These are phyloP conservation scores for Leucozona laternaria DNA, from an alignment of 2,888 invertebrate species.

Conservation along the genomic window DNA sequence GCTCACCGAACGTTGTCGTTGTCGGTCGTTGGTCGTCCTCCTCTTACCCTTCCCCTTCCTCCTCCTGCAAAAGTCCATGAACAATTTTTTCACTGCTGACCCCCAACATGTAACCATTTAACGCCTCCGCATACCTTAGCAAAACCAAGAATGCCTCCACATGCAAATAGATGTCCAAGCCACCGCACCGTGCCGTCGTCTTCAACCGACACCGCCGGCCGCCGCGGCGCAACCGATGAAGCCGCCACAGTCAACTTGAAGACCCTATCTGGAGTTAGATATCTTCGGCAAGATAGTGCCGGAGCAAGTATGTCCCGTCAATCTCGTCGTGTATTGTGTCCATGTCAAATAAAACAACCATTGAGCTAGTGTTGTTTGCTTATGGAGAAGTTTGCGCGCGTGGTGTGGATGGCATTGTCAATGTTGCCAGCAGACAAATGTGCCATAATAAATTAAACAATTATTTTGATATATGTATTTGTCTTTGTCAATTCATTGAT, in stretches of 20 bases:
- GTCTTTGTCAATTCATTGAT: neutral
- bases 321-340: slow-evolving; percentile 74
- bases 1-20: slow-evolving; percentile 28
- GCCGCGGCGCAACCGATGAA: neutral
- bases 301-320: slow-evolving; percentile 75
- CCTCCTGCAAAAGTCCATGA: slow-evolving; percentile 25
- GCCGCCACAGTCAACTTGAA: slow-evolving; percentile 18
- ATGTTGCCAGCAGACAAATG: slow-evolving; percentile 21
- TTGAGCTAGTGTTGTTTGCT: slow-evolving; percentile 58
- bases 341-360: slow-evolving; percentile 70
- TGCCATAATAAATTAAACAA: neutral
- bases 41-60: neutral
- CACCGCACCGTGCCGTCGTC: neutral
- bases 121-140: slow-evolving; percentile 71
- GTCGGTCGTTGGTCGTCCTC: neutral
- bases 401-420: slow-evolving; percentile 15
- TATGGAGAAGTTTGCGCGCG: slow-evolving; percentile 30
- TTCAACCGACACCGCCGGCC: neutral
- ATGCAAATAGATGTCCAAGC: slow-evolving; percentile 69
- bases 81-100: slow-evolving; percentile 65
- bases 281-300: slow-evolving; percentile 68
- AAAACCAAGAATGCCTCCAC: slow-evolving; percentile 63
- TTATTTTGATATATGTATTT: neutral
- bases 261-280: slow-evolving; percentile 72
- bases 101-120: slow-evolving; percentile 75